Evolutionary conservation across 2,888 invertebrate species (phyloP).

Genomic region (Parascotia fuliginaria): DNA sequence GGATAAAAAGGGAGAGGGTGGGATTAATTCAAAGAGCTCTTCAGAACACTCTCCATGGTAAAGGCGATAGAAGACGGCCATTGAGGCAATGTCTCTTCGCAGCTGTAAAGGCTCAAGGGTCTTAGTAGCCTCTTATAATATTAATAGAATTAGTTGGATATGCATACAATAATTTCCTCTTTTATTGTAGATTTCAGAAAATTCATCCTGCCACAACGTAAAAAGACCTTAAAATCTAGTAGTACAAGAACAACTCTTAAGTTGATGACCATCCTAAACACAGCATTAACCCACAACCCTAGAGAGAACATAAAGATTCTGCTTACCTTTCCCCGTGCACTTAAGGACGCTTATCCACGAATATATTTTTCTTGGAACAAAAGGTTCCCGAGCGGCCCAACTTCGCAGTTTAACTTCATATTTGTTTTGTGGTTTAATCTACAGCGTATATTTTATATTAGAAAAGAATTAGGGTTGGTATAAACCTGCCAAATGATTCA

Average conservation of each 20-base stretch:
- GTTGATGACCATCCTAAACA: slow-evolving; percentile 5
- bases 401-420: not conserved
- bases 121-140: too few relatives aligned
- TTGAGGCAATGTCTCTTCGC: too few relatives aligned
- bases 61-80: too few relatives aligned
- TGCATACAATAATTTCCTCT: too few relatives aligned
- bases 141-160: too few relatives aligned
- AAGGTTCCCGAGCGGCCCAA: slow-evolving; percentile 1
- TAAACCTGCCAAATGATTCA: not conserved
- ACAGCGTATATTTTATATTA: slow-evolving; percentile 2
- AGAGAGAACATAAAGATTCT: slow-evolving; percentile 6
- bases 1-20: too few relatives aligned
- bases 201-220: not conserved
- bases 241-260: slow-evolving; percentile 1
- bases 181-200: not conserved
- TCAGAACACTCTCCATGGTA: too few relatives aligned
- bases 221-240: not conserved
- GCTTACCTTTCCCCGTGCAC: slow-evolving; percentile 10
- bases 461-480: slow-evolving; percentile 1
- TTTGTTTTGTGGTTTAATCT: not conserved
- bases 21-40: too few relatives aligned
- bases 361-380: slow-evolving; percentile 4
- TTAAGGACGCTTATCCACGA: slow-evolving; percentile 13
- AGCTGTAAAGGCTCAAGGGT: too few relatives aligned
- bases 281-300: slow-evolving; percentile 13